phyloP scores from a whole-genome alignment of 2,888 invertebrate species.

The Ectobius pallidus region DNA sequence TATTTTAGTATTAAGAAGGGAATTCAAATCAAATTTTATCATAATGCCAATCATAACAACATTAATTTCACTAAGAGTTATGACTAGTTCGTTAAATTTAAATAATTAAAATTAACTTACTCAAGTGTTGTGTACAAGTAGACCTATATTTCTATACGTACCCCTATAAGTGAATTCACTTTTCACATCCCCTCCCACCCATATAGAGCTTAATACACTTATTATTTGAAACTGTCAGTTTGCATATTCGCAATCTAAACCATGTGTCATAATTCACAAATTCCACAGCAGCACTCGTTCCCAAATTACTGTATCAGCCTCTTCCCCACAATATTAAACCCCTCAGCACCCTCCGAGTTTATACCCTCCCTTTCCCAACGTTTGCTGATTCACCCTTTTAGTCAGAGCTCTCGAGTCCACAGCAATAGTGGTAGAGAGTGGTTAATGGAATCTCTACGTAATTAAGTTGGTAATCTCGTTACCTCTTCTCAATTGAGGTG shows the following conservation, averaged over 20 bases:
- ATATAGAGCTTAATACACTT: background rate
- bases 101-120: too few relatives aligned
- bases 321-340: background rate
- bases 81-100: too few relatives aligned
- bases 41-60: too few relatives aligned
- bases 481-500: slow-evolving; percentile 36
- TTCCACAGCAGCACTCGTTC: background rate
- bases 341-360: background rate
- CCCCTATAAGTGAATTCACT: too few relatives aligned
- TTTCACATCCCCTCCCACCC: too few relatives aligned
- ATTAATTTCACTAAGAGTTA: too few relatives aligned
- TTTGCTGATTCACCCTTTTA: slow-evolving; percentile 5
- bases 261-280: background rate
- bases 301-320: background rate
- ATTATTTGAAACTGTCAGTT: background rate
- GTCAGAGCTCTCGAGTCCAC: background rate
- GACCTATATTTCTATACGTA: too few relatives aligned
- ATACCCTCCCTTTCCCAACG: background rate
- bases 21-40: too few relatives aligned
- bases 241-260: background rate
- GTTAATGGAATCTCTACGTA: slow-evolving; percentile 40
- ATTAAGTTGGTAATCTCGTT: slow-evolving; percentile 41
- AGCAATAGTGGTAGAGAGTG: background rate
- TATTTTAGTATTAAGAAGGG: too few relatives aligned
- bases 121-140: too few relatives aligned